Evolutionary conservation across 2,113 vertebrate genomes (phyloP).

Genomic region (Acrocephalus arundinaceus): DNA sequence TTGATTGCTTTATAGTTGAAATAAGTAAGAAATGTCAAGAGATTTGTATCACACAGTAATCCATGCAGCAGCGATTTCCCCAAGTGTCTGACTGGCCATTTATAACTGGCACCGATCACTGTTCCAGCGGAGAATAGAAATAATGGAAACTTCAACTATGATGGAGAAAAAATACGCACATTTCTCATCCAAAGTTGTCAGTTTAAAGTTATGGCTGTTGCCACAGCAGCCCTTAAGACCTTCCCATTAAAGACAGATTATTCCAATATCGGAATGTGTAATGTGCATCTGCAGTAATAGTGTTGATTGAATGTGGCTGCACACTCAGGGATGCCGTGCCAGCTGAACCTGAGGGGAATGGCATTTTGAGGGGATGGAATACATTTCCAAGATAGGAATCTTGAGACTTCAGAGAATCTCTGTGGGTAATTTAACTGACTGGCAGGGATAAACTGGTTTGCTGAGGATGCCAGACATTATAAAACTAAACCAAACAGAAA

Average conservation of each 20-base stretch:
- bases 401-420: neutral
- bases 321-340: neutral
- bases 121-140: constrained; percentile 45
- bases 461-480: neutral
- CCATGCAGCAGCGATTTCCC: neutral
- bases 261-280: neutral
- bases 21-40: neutral
- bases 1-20: constrained; percentile 37
- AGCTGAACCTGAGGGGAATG: neutral
- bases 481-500: neutral
- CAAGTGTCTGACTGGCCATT: constrained; percentile 34
- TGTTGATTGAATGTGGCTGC: neutral
- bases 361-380: neutral
- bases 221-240: neutral
- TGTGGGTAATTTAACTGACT: neutral
- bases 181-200: constrained; percentile 43
- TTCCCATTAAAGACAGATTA: constrained; percentile 18
- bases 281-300: neutral
- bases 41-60: neutral
- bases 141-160: constrained; percentile 19
- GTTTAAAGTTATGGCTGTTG: constrained; percentile 30
- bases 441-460: neutral
- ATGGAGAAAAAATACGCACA: constrained; percentile 25
- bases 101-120: constrained; percentile 37
- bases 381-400: neutral